A percentile compares a stretch with the other conserved stretches of the same genome.
Evolutionary conservation across 2,888 invertebrate genomes (phyloP).

Genomic region (Nezara viridula): DNA sequence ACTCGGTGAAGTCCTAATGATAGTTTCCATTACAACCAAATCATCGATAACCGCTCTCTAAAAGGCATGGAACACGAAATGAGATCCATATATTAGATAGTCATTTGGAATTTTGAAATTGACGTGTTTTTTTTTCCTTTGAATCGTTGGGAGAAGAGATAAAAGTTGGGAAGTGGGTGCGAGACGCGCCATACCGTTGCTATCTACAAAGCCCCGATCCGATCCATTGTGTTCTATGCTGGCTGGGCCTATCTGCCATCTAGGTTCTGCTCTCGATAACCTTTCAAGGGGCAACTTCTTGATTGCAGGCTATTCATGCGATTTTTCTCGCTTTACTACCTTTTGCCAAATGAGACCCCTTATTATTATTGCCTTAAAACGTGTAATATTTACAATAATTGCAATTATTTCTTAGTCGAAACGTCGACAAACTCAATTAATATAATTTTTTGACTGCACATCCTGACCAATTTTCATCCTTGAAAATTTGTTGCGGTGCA

Average conservation of each 20-base stretch:
- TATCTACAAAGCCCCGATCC: neutral
- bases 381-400: neutral
- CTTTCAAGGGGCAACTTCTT: neutral
- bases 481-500: too few species aligned
- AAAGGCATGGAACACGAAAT: neutral
- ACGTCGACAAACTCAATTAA: too few species aligned
- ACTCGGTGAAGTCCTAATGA: conserved; percentile 9
- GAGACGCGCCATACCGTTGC: neutral
- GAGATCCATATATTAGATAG: conserved; percentile 3
- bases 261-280: neutral
- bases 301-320: neutral
- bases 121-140: neutral
- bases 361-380: neutral
- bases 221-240: neutral
- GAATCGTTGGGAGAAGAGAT: neutral
- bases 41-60: neutral
- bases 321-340: neutral
- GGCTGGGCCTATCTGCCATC: neutral
- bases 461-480: too few species aligned
- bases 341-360: neutral
- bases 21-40: neutral
- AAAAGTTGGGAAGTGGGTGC: neutral
- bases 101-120: neutral
- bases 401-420: too few species aligned
- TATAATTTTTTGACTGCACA: too few species aligned